Percentiles rank a stretch among this genome's conserved stretches.
Conservation (phyloP, 2,113 vertebrate genomes). For the Cisticola juncidis region DNA sequence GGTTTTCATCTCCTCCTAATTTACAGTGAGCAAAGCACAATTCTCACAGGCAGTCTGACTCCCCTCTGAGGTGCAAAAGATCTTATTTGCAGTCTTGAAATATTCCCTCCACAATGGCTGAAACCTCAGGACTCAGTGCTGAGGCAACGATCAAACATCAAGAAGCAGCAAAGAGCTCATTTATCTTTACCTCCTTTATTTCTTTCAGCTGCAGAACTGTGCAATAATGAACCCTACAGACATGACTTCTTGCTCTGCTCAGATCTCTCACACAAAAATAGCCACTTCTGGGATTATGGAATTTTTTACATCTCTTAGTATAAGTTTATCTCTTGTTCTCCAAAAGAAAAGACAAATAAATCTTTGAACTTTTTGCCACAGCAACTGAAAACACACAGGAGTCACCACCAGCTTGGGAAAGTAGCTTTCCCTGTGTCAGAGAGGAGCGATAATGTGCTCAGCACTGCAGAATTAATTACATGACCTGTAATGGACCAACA, state of each 20-base stretch:
- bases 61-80: background rate
- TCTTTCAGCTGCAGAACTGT: background rate
- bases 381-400: background rate
- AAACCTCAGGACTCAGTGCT: background rate
- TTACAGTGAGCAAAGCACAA: background rate
- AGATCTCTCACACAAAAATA: background rate
- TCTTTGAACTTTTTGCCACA: background rate
- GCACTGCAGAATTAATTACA: background rate
- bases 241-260: accelerated
- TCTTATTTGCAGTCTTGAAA: background rate
- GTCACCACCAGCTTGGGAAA: background rate
- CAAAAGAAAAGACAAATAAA: background rate
- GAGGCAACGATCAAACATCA: background rate
- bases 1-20: background rate
- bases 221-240: accelerated
- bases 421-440: background rate
- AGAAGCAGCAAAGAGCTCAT: background rate
- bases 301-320: background rate
- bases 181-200: background rate
- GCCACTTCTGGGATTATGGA: accelerated
- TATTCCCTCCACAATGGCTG: background rate
- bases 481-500: background rate
- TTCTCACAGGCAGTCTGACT: background rate
- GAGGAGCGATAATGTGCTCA: background rate
- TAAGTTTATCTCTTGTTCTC: background rate